Evolutionary conservation across 2,797 vertebrate genomes (phyloP).

Genomic region (Neostethus bicornis): DNA sequence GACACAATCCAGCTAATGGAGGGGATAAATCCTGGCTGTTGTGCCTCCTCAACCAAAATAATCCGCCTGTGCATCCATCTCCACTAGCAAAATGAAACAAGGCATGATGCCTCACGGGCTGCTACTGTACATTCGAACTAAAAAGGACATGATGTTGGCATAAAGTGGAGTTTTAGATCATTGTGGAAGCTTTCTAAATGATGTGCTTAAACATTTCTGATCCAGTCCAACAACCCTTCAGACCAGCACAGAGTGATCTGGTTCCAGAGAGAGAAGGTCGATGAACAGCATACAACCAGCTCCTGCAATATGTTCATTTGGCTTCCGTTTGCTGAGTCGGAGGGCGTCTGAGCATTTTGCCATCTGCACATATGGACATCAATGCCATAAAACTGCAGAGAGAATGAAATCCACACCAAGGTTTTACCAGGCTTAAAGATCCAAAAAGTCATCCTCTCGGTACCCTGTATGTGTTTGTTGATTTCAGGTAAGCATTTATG

Average conservation of each 20-base stretch:
- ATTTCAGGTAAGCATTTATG: too few relatives aligned
- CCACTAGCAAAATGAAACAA: conserved; percentile 53
- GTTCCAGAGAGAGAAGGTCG: conserved; percentile 52
- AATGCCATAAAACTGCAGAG: conserved; percentile 32
- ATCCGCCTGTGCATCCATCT: conserved; percentile 57
- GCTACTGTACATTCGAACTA: conserved; percentile 45
- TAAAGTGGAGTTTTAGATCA: conserved; percentile 35
- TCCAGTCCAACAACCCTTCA: conserved; percentile 65
- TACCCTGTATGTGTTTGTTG: too few relatives aligned
- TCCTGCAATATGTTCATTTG: conserved; percentile 58
- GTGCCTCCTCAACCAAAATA: conserved; percentile 48
- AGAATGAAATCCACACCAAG: neutral
- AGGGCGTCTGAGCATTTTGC: conserved; percentile 44
- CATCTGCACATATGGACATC: conserved; percentile 64
- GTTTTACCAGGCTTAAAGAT: conserved; percentile 3
- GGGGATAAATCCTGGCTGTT: conserved; percentile 66
- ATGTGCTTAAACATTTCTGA: conserved; percentile 54
- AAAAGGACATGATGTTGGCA: conserved; percentile 31
- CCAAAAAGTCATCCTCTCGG: conserved; percentile 17
- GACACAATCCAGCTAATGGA: conserved; percentile 66
- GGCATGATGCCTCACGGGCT: conserved; percentile 41
- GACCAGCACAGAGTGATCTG: conserved; percentile 41
- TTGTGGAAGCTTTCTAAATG: conserved; percentile 48
- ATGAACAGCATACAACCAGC: conserved; percentile 63
- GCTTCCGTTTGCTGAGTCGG: conserved; percentile 53